Evolutionary conservation across 2,113 vertebrate genomes (phyloP).

Genomic region (Tetraodon nigroviridis): DNA sequence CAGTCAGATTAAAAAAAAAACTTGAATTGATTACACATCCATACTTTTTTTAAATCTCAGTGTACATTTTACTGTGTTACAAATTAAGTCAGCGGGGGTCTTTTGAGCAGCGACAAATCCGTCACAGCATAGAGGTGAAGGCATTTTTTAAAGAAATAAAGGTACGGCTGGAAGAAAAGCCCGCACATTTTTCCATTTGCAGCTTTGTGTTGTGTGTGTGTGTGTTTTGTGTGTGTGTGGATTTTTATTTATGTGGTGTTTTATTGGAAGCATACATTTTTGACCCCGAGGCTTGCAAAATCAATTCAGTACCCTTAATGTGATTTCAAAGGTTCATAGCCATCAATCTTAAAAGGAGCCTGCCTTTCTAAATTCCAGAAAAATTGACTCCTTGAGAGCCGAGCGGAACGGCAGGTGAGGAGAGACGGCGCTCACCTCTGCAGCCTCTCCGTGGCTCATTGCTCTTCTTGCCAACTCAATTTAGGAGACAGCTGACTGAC

Average conservation of each 20-base stretch:
- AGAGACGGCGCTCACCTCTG: slow-evolving; percentile 44
- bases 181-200: slow-evolving; percentile 10
- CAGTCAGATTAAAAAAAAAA: no score
- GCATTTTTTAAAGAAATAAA: no score
- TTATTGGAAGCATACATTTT: slow-evolving; percentile 47
- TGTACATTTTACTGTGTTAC: no score
- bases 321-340: slow-evolving; percentile 50
- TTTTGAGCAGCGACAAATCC: no score
- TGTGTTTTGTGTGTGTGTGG: slow-evolving; percentile 3
- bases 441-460: slow-evolving; percentile 39
- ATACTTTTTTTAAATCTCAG: no score
- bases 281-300: slow-evolving; percentile 43
- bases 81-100: no score
- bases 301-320: slow-evolving; percentile 55
- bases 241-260: slow-evolving; percentile 21
- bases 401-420: slow-evolving; percentile 42
- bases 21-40: no score
- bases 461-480: slow-evolving; percentile 52
- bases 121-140: no score
- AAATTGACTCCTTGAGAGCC: slow-evolving; percentile 59
- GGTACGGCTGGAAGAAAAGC: slow-evolving; percentile 2
- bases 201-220: slow-evolving; percentile 9
- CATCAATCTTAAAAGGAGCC: slow-evolving; percentile 63
- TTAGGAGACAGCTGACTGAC: slow-evolving; percentile 42
- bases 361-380: slow-evolving; percentile 52